These are phyloP conservation scores for Pedicia rivosa DNA, from an alignment of 2,888 invertebrate species.

Conservation along the genomic window DNA sequence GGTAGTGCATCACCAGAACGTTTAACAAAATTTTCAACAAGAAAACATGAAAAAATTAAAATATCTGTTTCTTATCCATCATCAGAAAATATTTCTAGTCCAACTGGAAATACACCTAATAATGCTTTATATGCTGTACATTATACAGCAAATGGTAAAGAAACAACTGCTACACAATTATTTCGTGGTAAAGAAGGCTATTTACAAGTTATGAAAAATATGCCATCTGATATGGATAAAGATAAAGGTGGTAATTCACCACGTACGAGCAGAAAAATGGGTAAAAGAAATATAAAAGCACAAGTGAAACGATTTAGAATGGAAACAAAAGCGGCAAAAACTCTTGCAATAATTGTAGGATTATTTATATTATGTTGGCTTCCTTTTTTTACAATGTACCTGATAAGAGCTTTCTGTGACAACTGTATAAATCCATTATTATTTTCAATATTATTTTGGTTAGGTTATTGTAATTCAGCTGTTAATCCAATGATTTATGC, in stretches of 20 bases:
- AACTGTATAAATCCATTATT: conserved; percentile 70
- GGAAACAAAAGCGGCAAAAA: conserved; percentile 96
- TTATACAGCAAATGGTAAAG: conserved; percentile 48
- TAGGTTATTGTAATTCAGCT: conserved; percentile 94
- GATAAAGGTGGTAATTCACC: conserved; percentile 18
- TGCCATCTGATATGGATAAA: conserved; percentile 14
- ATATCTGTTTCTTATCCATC: conserved; percentile 77
- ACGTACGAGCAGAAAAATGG: conserved; percentile 48
- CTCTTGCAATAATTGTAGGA: conserved; percentile 91
- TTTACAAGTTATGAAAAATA: conserved; percentile 35
- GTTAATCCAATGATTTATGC: conserved; percentile 93
- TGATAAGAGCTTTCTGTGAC: conserved; percentile 75
- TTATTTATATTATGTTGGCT: conserved; percentile 95
- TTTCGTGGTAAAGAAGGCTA: conserved; percentile 36
- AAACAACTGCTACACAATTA: conserved; percentile 36
- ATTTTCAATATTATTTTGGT: conserved; percentile 89
- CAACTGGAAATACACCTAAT: conserved; percentile 23
- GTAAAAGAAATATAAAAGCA: conserved; percentile 78
- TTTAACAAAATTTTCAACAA: conserved; percentile 40
- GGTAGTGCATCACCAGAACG: conserved; percentile 48
- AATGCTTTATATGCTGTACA: conserved; percentile 46
- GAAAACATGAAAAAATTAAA: conserved; percentile 63
- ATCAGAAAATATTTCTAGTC: conserved; percentile 46
- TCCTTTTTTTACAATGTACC: conserved; percentile 91
- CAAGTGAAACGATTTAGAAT: conserved; percentile 83